phyloP scores from a whole-genome alignment of 1,140 invertebrate genomes.

The Macrostomum lignano region DNA sequence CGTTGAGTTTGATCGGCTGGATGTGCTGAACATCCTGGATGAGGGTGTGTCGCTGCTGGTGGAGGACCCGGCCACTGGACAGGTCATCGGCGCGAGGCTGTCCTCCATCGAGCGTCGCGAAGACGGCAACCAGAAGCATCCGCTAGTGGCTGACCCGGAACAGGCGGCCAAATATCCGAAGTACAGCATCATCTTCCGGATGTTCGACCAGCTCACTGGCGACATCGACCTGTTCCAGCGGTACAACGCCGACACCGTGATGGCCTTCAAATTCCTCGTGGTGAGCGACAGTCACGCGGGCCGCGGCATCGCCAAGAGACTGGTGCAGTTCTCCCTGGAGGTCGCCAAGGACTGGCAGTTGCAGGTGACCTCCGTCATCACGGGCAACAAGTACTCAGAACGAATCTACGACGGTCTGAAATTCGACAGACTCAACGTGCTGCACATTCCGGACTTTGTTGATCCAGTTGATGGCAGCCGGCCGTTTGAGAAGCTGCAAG shows the following conservation, averaged over 20 bases:
- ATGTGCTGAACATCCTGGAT: conserved; percentile 8
- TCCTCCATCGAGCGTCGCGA: neutral
- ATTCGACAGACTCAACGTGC: too few species aligned
- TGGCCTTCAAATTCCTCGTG: neutral
- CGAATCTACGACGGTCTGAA: too few species aligned
- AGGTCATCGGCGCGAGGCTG: conserved; percentile 7
- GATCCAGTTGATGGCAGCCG: too few species aligned
- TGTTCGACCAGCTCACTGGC: neutral
- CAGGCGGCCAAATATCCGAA: conserved; percentile 11
- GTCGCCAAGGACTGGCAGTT: conserved; percentile 1
- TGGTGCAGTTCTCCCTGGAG: conserved; percentile 1
- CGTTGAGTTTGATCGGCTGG: conserved; percentile 28
- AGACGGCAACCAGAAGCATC: conserved; percentile 6
- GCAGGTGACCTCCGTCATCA: too few species aligned
- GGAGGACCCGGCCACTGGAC: conserved; percentile 8
- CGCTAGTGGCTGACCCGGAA: conserved; percentile 9
- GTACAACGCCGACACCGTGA: neutral
- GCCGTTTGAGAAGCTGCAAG: too few species aligned
- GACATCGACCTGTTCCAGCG: neutral
- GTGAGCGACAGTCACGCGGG: neutral
- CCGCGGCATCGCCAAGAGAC: conserved; percentile 1
- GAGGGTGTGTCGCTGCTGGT: conserved; percentile 13
- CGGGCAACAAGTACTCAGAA: too few species aligned
- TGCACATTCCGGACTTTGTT: too few species aligned
- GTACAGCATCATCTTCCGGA: neutral